A percentile compares a stretch with the other conserved stretches of the same genome.
Evolutionary conservation across 2,113 vertebrate species (phyloP).

Genomic region (Rhipidura dahli): DNA sequence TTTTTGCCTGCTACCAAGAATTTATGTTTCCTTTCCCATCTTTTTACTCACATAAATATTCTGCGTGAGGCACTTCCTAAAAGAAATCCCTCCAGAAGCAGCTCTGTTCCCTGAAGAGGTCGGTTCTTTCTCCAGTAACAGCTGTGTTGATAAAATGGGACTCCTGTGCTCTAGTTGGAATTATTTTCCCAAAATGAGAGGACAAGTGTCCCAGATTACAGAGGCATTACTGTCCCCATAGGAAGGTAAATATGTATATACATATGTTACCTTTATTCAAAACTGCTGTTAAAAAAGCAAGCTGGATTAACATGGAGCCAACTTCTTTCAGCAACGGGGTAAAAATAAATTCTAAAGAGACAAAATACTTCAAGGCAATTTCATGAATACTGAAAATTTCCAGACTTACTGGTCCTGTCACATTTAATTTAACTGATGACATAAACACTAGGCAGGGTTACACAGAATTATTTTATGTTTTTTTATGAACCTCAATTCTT

Average conservation of each 20-base stretch:
- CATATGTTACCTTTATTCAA: conserved; percentile 11
- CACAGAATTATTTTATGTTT: neutral
- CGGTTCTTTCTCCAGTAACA: neutral
- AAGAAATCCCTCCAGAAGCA: neutral
- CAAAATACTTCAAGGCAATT: conserved; percentile 67
- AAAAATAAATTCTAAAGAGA: conserved; percentile 56
- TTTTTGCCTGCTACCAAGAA: neutral
- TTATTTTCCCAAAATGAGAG: conserved; percentile 4
- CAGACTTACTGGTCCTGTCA: conserved; percentile 69
- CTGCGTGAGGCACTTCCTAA: neutral
- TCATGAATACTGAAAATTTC: conserved; percentile 65
- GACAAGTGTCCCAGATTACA: neutral
- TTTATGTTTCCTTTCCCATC: neutral
- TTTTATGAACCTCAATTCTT: conserved; percentile 35
- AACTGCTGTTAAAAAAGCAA: conserved; percentile 47
- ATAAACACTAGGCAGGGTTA: conserved; percentile 66
- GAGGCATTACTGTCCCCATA: neutral
- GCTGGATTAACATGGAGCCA: conserved; percentile 63
- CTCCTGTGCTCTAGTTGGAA: neutral
- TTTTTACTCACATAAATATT: neutral
- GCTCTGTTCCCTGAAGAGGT: neutral
- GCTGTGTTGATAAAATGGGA: neutral
- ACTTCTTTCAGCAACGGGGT: conserved; percentile 45
- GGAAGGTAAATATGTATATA: neutral
- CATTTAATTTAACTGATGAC: conserved; percentile 69